Base-by-base conservation (phyloP, 2,113 vertebrate genomes). In the Phylloscopus whistleri region DNA sequence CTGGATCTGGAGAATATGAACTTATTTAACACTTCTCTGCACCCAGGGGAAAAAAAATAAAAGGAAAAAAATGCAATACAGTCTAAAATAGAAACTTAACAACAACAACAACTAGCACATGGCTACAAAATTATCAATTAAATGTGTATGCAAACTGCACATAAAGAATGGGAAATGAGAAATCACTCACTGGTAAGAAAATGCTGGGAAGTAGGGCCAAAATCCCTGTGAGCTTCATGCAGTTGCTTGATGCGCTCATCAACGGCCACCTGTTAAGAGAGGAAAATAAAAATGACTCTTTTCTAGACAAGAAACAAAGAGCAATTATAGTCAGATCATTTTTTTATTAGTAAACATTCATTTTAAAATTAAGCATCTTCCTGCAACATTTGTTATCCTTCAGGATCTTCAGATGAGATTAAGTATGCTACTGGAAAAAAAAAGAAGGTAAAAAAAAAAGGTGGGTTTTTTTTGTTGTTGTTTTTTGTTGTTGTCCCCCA, bases 171-270 rank as follows among this genome's bases (percentile, higher is more conserved):
- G 73, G 39, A 92, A 91, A 75, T 27, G 44, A 77, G 35, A 92
- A 95, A 91, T 19, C 69, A 98, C 99, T 99, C 96, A 99, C 99
- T 98, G 60, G 98, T 98, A 93, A 99, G 97, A 91, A 99, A 98
- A 93, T 98, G 98, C 96, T 98, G 98, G 76, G 98, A 98, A 49
- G 98, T 98, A 10, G 98, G 98, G 74, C 98, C 98, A 95, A 99
- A 99, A 96, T 99, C 99, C 85, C 98, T 98, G 84, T 99, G 98
- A 96, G 99, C 99, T 84, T 99, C 99, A 2, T 98, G 99, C 97
- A 99, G 98, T 95, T 99, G 99, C 95, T 98, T 98, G 94, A 99
- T 97, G 85, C 99, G 98, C 58, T 99, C 99, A 82, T 98, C 98
- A 93, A 99, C 97, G 4, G 98, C 98, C 84, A 99, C 97, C 99